phyloP scores from a whole-genome alignment of 2,797 vertebrate species.

The Orestias chungarensis region DNA sequence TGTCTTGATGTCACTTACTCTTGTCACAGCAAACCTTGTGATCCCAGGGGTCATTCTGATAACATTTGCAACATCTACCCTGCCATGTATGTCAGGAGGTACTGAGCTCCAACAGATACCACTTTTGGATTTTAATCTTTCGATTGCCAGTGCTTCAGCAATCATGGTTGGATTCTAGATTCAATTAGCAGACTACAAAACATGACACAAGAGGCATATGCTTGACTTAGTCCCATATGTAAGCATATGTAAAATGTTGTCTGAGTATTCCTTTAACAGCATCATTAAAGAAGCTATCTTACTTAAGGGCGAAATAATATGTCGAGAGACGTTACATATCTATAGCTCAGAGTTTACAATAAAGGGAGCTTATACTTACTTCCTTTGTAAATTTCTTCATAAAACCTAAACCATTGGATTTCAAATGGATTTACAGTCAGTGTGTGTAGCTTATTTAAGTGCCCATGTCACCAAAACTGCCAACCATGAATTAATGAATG shows the following conservation, averaged over 20 bases:
- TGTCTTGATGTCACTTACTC: too few relatives aligned
- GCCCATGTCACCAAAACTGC: constrained; percentile 55
- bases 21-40: too few relatives aligned
- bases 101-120: too few relatives aligned
- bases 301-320: constrained; percentile 22
- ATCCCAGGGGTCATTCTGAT: too few relatives aligned
- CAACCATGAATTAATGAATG: constrained; percentile 73
- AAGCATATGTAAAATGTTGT: constrained; percentile 52
- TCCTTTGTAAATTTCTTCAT: constrained; percentile 43
- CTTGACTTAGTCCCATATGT: constrained; percentile 50
- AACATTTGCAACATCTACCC: too few relatives aligned
- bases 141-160: too few relatives aligned
- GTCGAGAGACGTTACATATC: constrained; percentile 16
- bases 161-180: too few relatives aligned
- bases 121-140: too few relatives aligned
- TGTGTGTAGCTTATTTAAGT: constrained; percentile 51
- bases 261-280: constrained; percentile 49
- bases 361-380: constrained; percentile 21
- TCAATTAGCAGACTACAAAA: neutral
- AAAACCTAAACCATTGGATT: constrained; percentile 43
- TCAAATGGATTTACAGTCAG: constrained; percentile 36
- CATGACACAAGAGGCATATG: constrained; percentile 25
- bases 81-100: too few relatives aligned
- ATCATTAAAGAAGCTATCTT: constrained; percentile 45
- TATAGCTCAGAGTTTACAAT: constrained; percentile 15